Evolutionary conservation across 1,140 invertebrate species (phyloP).

Genomic region (Agrilus planipennis): DNA sequence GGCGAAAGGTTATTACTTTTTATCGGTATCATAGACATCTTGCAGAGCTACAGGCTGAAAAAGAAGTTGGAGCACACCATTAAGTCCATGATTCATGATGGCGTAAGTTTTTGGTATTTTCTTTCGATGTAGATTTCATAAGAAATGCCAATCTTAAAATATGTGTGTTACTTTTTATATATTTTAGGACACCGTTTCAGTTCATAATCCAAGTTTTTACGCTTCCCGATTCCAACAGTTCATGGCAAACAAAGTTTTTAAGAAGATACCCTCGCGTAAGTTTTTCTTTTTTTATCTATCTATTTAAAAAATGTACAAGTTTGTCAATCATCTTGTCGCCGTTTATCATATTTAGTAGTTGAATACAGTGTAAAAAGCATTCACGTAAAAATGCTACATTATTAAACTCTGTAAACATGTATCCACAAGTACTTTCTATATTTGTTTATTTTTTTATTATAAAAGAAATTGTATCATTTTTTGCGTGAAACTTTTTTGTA

Average conservation of each 20-base stretch:
- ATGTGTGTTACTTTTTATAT: constrained; percentile 19
- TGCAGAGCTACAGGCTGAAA: constrained; percentile 92
- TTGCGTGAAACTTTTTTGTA: too few species aligned
- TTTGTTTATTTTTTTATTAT: too few species aligned
- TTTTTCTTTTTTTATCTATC: constrained; percentile 23
- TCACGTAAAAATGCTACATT: too few species aligned
- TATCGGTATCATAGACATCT: constrained; percentile 95
- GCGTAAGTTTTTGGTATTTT: constrained; percentile 49
- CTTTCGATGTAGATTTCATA: neutral
- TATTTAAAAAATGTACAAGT: too few species aligned
- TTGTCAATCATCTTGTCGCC: too few species aligned
- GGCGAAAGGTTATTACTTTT: constrained; percentile 94
- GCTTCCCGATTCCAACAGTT: constrained; percentile 94
- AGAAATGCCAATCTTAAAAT: too few species aligned
- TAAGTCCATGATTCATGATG: constrained; percentile 96
- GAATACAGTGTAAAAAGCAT: too few species aligned
- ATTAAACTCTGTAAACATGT: too few species aligned
- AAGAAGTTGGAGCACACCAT: constrained; percentile 98
- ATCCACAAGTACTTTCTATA: too few species aligned
- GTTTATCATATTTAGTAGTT: too few species aligned
- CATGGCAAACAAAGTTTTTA: constrained; percentile 93
- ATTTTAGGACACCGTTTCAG: constrained; percentile 91
- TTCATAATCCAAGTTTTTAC: constrained; percentile 95
- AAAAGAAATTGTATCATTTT: too few species aligned
- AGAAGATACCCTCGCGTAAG: constrained; percentile 97